A percentile compares a stretch with the other conserved stretches of the same genome.
phyloP scores from a whole-genome alignment of 2,113 vertebrate genomes.

The Campylomormyrus tamandua region DNA sequence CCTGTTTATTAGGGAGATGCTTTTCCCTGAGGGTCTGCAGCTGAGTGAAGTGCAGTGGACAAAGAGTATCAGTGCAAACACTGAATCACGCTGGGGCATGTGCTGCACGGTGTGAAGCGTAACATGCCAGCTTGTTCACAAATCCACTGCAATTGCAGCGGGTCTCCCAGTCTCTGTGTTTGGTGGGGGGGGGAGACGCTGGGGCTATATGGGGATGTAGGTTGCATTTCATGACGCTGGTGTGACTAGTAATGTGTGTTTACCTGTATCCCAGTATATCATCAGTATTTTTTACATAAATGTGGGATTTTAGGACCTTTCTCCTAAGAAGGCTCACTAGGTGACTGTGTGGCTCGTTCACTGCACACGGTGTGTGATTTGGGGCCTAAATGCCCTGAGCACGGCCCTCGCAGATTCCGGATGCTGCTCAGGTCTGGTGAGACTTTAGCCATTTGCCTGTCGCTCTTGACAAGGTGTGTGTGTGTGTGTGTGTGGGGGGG shows the following conservation, averaged over 20 bases:
- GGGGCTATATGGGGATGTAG: neutral
- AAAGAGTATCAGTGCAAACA: neutral
- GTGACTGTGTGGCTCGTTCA: neutral
- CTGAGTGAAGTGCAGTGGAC: neutral
- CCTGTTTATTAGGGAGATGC: neutral
- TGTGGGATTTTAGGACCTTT: neutral
- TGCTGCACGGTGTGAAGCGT: neutral
- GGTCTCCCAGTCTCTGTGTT: neutral
- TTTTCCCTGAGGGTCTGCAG: neutral
- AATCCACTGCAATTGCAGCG: neutral
- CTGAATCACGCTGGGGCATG: neutral
- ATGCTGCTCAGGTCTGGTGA: neutral
- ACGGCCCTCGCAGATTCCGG: neutral
- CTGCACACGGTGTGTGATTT: neutral
- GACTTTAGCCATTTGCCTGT: neutral
- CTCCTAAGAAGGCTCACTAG: neutral
- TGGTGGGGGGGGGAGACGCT: neutral
- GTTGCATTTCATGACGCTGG: neutral
- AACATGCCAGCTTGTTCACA: neutral
- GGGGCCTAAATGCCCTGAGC: neutral
- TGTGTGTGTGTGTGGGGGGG: constrained; percentile 14
- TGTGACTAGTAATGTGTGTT: neutral
- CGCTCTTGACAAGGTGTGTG: neutral
- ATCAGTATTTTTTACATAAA: neutral
- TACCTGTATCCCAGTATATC: neutral